Conservation (phyloP, 2,797 vertebrate species). For the Sus cebifrons region DNA sequence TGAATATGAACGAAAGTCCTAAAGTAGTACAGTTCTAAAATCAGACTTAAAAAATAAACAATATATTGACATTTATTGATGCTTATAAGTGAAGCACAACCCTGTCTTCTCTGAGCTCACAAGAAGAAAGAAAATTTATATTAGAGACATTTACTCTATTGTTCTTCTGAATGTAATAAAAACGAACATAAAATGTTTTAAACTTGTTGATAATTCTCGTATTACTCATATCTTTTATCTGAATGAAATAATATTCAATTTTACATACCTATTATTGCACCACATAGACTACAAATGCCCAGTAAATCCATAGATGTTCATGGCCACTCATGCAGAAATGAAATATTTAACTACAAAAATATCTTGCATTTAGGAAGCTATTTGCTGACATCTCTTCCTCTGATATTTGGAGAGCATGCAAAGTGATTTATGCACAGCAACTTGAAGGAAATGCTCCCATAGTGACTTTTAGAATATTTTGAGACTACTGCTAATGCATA, state of each 20-base stretch:
- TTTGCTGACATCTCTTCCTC: slow-evolving; percentile 90
- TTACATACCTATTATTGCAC: slow-evolving; percentile 87
- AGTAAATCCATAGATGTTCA: slow-evolving; percentile 89
- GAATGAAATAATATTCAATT: slow-evolving; percentile 89
- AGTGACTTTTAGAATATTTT: slow-evolving; percentile 88
- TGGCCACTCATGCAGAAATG: slow-evolving; percentile 89
- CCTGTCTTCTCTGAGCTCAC: slow-evolving; percentile 80
- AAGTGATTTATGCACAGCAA: slow-evolving; percentile 88
- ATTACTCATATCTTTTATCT: slow-evolving; percentile 88
- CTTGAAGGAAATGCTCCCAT: slow-evolving; percentile 88
- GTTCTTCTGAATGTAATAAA: slow-evolving; percentile 88
- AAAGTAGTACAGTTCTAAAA: slow-evolving; percentile 85
- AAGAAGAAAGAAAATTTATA: slow-evolving; percentile 86
- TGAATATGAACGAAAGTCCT: slow-evolving; percentile 85
- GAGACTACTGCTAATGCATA: slow-evolving; percentile 86
- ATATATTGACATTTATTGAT: slow-evolving; percentile 57
- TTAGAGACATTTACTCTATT: slow-evolving; percentile 82
- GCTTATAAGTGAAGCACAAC: slow-evolving; percentile 1
- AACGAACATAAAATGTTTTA: slow-evolving; percentile 89
- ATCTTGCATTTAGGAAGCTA: slow-evolving; percentile 89
- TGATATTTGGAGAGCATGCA: slow-evolving; percentile 89
- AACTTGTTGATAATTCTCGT: slow-evolving; percentile 89
- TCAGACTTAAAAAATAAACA: slow-evolving; percentile 85
- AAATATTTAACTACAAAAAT: slow-evolving; percentile 91
- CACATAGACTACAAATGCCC: slow-evolving; percentile 87